Evolutionary conservation across 2,797 vertebrate genomes (phyloP), one percentile per base, ranked within the genome.

Genomic region (Uromys caudimaculatus): DNA sequence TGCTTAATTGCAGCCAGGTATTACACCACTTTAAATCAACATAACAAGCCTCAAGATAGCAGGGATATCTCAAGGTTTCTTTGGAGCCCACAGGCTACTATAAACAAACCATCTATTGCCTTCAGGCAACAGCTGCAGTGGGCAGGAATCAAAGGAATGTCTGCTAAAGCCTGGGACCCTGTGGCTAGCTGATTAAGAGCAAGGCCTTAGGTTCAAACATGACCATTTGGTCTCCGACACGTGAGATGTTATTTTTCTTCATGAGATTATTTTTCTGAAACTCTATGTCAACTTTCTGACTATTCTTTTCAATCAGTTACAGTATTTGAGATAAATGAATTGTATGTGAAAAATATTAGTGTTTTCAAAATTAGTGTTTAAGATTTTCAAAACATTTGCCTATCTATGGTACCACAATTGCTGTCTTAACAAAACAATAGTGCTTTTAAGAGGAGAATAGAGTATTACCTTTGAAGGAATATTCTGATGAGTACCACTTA

Each of bases 331-430:
- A 6, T 3, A 91, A 44, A 1, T 94, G 41, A 1, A 5, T 79
- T 71, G n/a, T 69, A 10, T 27, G 0, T 73, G 12, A 94, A 64
- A 29, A 1, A 60, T 5, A 82, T n/a, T n/a, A n/a, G 0, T 62
- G 17, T 52, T 94, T 94, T 85, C 10, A 94, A 94, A 94, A 60
- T 54, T 62, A 71, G 1, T 64, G 38, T 27, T 97, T 67, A n/a
- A 14, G 54, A 35, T 75, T 67, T 86, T 92, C 0, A 10, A 77
- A 88, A 84, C 38, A 7, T 89, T 95, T 77, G 77, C 7, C 3
- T 44, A 4, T 38, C 41, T 58, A 38, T 16, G 21, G 38, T 14
- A 82, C 54, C n/a, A 2, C 13, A 12, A 21, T 47, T 87, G 4
- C 24, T 32, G 47, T 47, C 1, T 73, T 13, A 89, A 64, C 64